Evolutionary conservation across 2,797 vertebrate genomes (phyloP).

Genomic region (Pelodytes ibericus): DNA sequence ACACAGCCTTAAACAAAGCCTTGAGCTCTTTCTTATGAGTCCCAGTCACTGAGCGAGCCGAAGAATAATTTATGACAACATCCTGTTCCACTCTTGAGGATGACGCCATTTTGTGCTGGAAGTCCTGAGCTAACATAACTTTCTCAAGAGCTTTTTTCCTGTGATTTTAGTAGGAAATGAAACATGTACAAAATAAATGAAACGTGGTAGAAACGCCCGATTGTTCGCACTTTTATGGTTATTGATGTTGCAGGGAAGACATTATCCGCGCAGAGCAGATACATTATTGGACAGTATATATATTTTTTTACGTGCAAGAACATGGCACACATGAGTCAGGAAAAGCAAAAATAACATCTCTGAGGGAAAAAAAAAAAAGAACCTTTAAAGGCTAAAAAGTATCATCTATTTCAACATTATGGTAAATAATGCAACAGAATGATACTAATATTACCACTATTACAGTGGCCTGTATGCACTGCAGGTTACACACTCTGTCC

Average conservation of each 20-base stretch:
- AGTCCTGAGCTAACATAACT: neutral
- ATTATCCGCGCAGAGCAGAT: neutral
- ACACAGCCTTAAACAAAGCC: neutral
- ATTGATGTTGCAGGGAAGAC: neutral
- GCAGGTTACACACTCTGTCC: too few relatives aligned
- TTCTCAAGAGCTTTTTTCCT: conserved; percentile 31
- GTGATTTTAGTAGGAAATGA: neutral
- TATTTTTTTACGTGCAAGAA: too few relatives aligned
- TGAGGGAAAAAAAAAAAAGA: too few relatives aligned
- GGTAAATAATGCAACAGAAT: too few relatives aligned
- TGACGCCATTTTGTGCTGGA: conserved; percentile 14
- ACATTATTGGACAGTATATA: too few relatives aligned
- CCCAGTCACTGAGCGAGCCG: neutral
- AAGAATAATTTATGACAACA: conserved; percentile 12
- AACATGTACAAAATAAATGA: neutral
- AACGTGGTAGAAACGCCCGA: neutral
- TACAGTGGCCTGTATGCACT: too few relatives aligned
- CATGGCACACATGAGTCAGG: too few relatives aligned
- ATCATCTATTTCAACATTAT: too few relatives aligned
- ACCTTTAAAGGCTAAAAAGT: too few relatives aligned
- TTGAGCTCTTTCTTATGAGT: neutral
- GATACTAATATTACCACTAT: too few relatives aligned
- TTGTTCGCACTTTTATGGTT: neutral
- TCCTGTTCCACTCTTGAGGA: conserved; percentile 1
- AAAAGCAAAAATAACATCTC: too few relatives aligned